Evolutionary conservation across 2,888 invertebrate species (phyloP).

Genomic region (Drosophila subsilvestris): DNA sequence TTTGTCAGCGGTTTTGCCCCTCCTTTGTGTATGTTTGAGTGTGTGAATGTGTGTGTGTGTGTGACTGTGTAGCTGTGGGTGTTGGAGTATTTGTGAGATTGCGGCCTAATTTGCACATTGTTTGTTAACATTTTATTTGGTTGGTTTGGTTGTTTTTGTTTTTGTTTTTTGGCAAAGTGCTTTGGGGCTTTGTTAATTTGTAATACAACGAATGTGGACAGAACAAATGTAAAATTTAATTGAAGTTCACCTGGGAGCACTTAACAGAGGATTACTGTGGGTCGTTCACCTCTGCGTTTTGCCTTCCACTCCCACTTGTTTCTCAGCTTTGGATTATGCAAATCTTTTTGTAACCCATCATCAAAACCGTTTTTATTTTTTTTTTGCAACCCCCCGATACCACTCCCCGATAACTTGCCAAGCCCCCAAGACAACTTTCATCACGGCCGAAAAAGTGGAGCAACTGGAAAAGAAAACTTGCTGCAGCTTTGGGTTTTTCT

Average conservation of each 20-base stretch:
- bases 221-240: slow-evolving; percentile 6
- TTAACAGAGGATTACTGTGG: neutral
- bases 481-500: slow-evolving; percentile 66
- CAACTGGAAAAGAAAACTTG: slow-evolving; percentile 35
- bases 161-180: slow-evolving; percentile 15
- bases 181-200: slow-evolving; percentile 38
- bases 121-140: slow-evolving; percentile 37
- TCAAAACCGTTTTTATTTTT: slow-evolving; percentile 8
- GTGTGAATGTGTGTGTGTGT: neutral
- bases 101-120: slow-evolving; percentile 40
- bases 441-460: slow-evolving; percentile 5
- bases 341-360: slow-evolving; percentile 30
- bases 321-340: slow-evolving; percentile 29
- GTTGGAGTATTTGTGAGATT: neutral
- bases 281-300: neutral
- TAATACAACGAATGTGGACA: slow-evolving; percentile 23
- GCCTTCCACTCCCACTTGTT: neutral
- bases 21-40: slow-evolving; percentile 4
- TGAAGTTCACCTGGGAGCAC: slow-evolving; percentile 7
- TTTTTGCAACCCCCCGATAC: too few species aligned
- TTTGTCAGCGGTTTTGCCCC: neutral
- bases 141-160: slow-evolving; percentile 13
- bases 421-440: slow-evolving; percentile 18
- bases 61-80: neutral
- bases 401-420: neutral